Base-by-base conservation (phyloP, 1,140 invertebrate species). In the Schlechtendalia chinensis region DNA sequence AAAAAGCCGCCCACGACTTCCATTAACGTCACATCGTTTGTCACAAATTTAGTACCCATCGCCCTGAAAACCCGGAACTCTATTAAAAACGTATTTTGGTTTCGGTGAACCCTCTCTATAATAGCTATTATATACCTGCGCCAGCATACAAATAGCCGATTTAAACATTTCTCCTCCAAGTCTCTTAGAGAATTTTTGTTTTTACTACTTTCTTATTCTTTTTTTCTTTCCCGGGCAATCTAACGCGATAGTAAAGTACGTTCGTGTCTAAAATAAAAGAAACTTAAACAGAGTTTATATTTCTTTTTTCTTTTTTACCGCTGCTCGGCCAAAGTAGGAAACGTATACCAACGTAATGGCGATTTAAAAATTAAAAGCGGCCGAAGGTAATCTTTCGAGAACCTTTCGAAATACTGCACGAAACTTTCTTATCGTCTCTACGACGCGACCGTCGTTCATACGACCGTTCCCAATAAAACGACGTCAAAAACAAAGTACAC, bases 1-100 rank as follows among this genome's bases (percentile, higher is more conserved):
- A 79, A 77, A 79, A 79, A 79, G 39, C 75, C 75, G 75, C 75
- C 75, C 56, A 79, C 75, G 75, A 79, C 75, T 79, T 79, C 75
- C 75, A 79, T 79, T 79, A 79, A 61, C 75, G 75, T 79, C 75
- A 63, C 56, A 59, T 79, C 58, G 75, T 79, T 79, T 79, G 75
- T 79, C 75, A 79, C 75, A 79, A 61, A 59, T 79, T 79, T 79
- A 79, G 75, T 79, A 59, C 75, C 58, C 39, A 79, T 79, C 58
- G 58, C 10, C 58, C 75, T 22, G 58, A 79, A 79, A 79, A 79
- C 39, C 39, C 74, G 24, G 75, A 79, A 79, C 75, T 61, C 75
- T 63, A 79, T 79, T 79, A 79, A 79, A 79, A 63, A 79, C 75
- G 75, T 63, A 63, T 79, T 79, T 79, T 79, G 39, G 75, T 61